These are phyloP conservation scores for Drepanosiphum platanoidis DNA, from an alignment of 2,888 invertebrate genomes.

Conservation along the genomic window DNA sequence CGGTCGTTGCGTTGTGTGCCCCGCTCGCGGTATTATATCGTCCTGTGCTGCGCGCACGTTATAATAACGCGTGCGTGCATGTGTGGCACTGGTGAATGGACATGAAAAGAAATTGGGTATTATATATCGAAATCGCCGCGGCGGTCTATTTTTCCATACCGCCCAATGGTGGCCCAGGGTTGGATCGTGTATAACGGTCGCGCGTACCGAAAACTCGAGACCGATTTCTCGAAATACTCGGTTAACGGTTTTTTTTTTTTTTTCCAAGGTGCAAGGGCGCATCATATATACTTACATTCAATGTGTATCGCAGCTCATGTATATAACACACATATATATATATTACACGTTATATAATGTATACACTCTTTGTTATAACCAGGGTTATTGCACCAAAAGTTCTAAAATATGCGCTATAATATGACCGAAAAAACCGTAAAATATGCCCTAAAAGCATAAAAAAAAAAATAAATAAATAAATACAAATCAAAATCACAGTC, in stretches of 20 bases:
- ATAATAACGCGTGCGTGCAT: background rate
- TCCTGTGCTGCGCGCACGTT: background rate
- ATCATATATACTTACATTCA: background rate
- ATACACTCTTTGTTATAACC: too few relatives aligned
- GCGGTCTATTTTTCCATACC: slow-evolving; percentile 30
- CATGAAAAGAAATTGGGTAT: slow-evolving; percentile 55
- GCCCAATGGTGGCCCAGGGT: slow-evolving; percentile 29
- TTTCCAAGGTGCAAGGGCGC: background rate
- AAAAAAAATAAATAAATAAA: too few relatives aligned
- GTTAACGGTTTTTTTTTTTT: slow-evolving; percentile 52
- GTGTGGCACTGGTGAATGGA: background rate
- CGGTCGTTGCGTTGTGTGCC: slow-evolving; percentile 6
- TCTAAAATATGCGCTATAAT: too few relatives aligned
- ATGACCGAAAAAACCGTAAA: too few relatives aligned
- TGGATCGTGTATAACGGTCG: slow-evolving; percentile 30
- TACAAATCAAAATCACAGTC: too few relatives aligned
- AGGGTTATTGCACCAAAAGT: too few relatives aligned
- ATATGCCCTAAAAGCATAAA: too few relatives aligned
- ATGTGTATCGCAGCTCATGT: background rate
- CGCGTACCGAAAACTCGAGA: background rate
- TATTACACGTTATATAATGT: too few relatives aligned
- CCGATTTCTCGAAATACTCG: slow-evolving; percentile 18
- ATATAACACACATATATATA: background rate
- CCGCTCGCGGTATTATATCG: slow-evolving; percentile 4
- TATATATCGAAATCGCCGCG: slow-evolving; percentile 27